Conservation (phyloP, 2,888 invertebrate genomes). For the Emmelina monodactyla region DNA sequence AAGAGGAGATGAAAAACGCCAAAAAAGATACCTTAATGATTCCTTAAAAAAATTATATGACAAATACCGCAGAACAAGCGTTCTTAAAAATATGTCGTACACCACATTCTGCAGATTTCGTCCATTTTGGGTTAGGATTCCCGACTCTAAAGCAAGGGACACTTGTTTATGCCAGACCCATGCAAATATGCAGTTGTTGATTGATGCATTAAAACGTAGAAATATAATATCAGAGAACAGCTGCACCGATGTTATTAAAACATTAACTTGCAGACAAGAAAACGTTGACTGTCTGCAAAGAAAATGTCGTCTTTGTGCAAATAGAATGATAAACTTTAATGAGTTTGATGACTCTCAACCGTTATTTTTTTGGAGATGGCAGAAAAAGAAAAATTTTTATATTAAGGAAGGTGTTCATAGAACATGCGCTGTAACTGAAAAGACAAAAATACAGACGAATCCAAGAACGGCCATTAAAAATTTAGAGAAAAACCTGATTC, state of each 20-base stretch:
- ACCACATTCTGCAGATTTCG: background rate
- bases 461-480: constrained; percentile 3
- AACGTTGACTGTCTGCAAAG: background rate
- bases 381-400: background rate
- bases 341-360: background rate
- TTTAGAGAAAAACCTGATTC: constrained; percentile 1
- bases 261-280: no score
- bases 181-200: background rate
- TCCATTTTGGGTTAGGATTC: background rate
- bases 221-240: background rate
- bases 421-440: background rate
- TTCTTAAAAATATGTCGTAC: background rate
- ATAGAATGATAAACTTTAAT: no score
- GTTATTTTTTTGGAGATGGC: background rate
- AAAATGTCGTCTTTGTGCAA: background rate
- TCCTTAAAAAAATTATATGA: background rate
- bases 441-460: background rate
- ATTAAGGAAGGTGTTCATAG: background rate
- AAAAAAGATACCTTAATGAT: background rate
- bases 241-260: no score
- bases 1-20: no score
- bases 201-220: background rate
- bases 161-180: background rate
- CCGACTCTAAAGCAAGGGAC: background rate
- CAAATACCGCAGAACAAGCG: background rate